Conservation (phyloP, 2,888 invertebrate species). For the Catocala fraxini region DNA sequence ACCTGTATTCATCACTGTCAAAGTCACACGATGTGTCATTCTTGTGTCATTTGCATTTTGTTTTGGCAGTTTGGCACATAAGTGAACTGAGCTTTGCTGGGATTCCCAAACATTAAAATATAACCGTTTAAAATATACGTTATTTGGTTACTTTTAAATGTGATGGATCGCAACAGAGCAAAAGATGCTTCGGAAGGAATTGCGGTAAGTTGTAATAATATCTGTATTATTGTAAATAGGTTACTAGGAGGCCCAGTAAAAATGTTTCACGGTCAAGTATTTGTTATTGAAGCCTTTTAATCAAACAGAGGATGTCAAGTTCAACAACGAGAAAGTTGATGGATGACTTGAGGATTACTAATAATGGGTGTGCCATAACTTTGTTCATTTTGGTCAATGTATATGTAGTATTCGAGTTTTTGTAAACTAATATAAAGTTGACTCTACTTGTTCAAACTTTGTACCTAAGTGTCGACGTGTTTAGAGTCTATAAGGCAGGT, state of each 20-base stretch:
- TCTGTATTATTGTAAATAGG: background rate
- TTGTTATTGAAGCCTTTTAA: slow-evolving; percentile 13
- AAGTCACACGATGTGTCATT: slow-evolving; percentile 27
- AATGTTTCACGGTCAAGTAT: slow-evolving; percentile 27
- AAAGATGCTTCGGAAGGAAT: slow-evolving; percentile 84
- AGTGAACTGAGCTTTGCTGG: slow-evolving; percentile 5
- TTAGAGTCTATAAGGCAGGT: no score
- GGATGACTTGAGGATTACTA: background rate
- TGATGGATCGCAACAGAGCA: slow-evolving; percentile 74
- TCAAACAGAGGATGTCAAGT: slow-evolving; percentile 2
- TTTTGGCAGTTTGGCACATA: slow-evolving; percentile 31
- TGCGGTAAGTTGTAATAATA: slow-evolving; percentile 67
- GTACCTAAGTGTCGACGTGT: no score
- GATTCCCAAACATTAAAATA: slow-evolving; percentile 11
- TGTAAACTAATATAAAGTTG: no score
- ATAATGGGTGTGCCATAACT: background rate
- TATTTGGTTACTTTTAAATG: slow-evolving; percentile 19
- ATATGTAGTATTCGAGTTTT: no score
- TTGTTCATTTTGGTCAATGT: background rate
- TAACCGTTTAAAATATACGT: slow-evolving; percentile 16
- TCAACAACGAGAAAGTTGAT: slow-evolving; percentile 2
- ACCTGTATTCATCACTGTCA: slow-evolving; percentile 17
- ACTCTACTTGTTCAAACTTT: no score
- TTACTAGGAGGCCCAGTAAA: background rate
- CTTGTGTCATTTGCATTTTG: slow-evolving; percentile 36